These are phyloP conservation scores for Phyllopteryx taeniolatus DNA, from an alignment of 2,113 vertebrate species.

Conservation along the genomic window DNA sequence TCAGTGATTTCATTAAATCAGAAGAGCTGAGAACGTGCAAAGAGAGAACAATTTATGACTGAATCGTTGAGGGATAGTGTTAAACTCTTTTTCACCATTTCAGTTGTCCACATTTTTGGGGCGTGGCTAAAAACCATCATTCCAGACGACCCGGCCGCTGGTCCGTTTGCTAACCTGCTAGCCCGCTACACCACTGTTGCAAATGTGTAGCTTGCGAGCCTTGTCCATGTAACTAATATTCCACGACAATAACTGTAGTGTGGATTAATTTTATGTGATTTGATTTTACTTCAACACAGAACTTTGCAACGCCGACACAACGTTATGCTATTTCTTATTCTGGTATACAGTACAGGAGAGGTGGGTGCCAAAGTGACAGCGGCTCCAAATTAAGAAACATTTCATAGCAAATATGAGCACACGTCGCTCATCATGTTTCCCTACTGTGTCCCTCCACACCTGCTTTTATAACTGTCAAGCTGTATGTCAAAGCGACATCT, in stretches of 20 bases:
- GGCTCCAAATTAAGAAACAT: constrained; percentile 19
- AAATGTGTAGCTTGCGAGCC: too few relatives aligned
- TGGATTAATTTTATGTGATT: not conserved
- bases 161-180: too few relatives aligned
- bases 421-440: constrained; percentile 30
- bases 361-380: constrained; percentile 12
- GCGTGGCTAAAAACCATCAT: too few relatives aligned
- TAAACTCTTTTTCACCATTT: too few relatives aligned
- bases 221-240: too few relatives aligned
- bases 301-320: not conserved
- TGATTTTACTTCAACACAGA: not conserved
- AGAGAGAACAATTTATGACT: too few relatives aligned
- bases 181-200: too few relatives aligned
- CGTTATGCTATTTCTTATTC: not conserved
- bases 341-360: constrained; percentile 2
- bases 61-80: too few relatives aligned
- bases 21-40: not conserved
- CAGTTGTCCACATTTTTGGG: too few relatives aligned
- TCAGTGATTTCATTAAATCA: not conserved
- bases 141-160: too few relatives aligned
- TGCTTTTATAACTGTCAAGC: constrained; percentile 58
- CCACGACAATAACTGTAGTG: not conserved
- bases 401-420: constrained; percentile 28
- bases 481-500: constrained; percentile 27
- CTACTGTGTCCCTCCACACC: constrained; percentile 43